Percentiles rank a stretch among this genome's conserved stretches.
Conservation (phyloP, 2,888 invertebrate species). For the Matsumyia berberina region DNA sequence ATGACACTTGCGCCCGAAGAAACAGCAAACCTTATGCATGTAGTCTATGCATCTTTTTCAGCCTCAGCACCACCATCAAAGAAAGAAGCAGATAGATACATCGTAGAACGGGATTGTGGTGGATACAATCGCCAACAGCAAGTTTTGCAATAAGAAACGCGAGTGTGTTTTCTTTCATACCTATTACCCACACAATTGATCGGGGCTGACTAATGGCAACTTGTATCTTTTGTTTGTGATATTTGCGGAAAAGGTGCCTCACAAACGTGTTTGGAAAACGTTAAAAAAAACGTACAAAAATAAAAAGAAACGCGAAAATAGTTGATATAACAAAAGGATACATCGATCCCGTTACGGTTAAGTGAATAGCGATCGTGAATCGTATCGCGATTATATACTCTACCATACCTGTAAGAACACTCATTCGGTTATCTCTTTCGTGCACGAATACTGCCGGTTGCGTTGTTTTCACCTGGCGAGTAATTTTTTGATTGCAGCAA, state of each 20-base stretch:
- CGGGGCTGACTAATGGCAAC: constrained; percentile 28
- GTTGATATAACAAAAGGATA: constrained; percentile 27
- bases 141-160: constrained; percentile 31
- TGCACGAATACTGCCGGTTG: constrained; percentile 56
- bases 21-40: constrained; percentile 5
- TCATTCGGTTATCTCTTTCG: constrained; percentile 57
- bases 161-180: constrained; percentile 17
- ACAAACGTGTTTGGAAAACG: constrained; percentile 35
- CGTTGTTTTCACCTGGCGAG: constrained; percentile 68
- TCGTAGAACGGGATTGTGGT: not conserved
- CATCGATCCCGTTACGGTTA: constrained; percentile 44
- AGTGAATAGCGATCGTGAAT: constrained; percentile 43
- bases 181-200: constrained; percentile 42
- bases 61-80: not conserved
- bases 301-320: constrained; percentile 18
- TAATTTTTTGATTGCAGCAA: constrained; percentile 31
- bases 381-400: constrained; percentile 37
- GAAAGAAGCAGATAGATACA: constrained; percentile 35
- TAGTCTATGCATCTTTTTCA: constrained; percentile 23
- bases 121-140: constrained; percentile 33
- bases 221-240: constrained; percentile 21
- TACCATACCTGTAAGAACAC: constrained; percentile 12
- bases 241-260: constrained; percentile 17
- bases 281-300: constrained; percentile 4
- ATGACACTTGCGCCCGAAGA: constrained; percentile 58